phyloP scores from a whole-genome alignment of 2,888 invertebrate genomes.

The Micropterix aruncella region DNA sequence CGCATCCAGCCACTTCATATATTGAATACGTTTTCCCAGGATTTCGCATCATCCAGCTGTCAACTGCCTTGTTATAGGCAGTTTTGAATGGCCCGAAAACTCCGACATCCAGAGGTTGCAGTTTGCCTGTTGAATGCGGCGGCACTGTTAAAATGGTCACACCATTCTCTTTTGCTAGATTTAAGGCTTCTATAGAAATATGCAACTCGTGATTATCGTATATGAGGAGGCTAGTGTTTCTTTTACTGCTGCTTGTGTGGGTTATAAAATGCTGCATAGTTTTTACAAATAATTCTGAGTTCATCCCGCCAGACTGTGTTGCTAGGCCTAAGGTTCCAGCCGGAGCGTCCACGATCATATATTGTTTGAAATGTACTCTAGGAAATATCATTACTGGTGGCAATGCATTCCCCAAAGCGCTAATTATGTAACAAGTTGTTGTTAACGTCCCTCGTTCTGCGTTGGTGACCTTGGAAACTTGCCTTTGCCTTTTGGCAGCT shows the following conservation, averaged over 20 bases:
- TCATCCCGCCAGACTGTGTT: constrained; percentile 20
- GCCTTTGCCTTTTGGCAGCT: constrained; percentile 15
- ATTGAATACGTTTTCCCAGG: constrained; percentile 22
- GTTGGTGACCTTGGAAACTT: constrained; percentile 15
- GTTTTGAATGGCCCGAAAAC: constrained; percentile 16
- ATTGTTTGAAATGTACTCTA: constrained; percentile 10
- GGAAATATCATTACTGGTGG: constrained; percentile 14
- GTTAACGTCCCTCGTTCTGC: constrained; percentile 15
- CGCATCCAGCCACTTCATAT: constrained; percentile 20
- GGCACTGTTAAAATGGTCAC: constrained; percentile 22
- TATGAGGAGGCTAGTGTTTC: constrained; percentile 16
- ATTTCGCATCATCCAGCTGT: constrained; percentile 18
- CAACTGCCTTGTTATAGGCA: constrained; percentile 14
- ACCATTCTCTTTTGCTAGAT: constrained; percentile 17
- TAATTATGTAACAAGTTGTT: constrained; percentile 13
- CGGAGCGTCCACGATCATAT: constrained; percentile 18
- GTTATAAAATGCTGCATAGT: constrained; percentile 19
- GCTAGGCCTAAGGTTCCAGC: constrained; percentile 20
- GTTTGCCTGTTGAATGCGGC: constrained; percentile 20
- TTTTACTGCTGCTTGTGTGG: constrained; percentile 13
- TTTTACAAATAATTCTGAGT: constrained; percentile 16
- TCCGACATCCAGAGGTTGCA: constrained; percentile 19
- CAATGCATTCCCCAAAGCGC: constrained; percentile 12
- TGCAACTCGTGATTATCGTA: constrained; percentile 19
- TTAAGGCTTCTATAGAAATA: constrained; percentile 28